phyloP scores from a whole-genome alignment of 2,797 vertebrate species.

The Gambusia yucatana region DNA sequence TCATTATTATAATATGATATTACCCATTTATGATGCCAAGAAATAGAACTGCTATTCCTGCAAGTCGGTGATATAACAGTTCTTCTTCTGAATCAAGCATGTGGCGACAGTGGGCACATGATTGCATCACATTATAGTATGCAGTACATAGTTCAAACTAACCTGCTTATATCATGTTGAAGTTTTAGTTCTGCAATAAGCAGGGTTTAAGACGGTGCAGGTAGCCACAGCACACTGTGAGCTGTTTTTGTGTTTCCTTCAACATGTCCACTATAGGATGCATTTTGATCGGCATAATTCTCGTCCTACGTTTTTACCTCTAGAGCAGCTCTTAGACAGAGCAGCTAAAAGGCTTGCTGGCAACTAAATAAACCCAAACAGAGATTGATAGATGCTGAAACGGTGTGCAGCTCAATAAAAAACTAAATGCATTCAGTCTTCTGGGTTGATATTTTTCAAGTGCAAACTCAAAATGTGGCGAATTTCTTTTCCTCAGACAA shows the following conservation, averaged over 20 bases:
- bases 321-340: slow-evolving; percentile 52
- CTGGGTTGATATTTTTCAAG: slow-evolving; percentile 49
- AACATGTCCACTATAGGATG: slow-evolving; percentile 63
- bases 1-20: not conserved
- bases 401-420: slow-evolving; percentile 61
- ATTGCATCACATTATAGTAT: not conserved
- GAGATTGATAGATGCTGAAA: slow-evolving; percentile 60
- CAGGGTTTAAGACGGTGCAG: slow-evolving; percentile 42
- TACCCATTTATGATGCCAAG: not conserved
- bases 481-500: slow-evolving; percentile 57
- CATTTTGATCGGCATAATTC: slow-evolving; percentile 64
- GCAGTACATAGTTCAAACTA: not conserved
- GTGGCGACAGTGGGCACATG: not conserved
- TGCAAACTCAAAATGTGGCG: slow-evolving; percentile 52
- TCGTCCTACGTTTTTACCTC: slow-evolving; percentile 51
- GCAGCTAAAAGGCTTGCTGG: slow-evolving; percentile 72
- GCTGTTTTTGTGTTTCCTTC: slow-evolving; percentile 52
- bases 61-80: not conserved
- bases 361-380: slow-evolving; percentile 72
- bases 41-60: not conserved
- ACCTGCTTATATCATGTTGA: slow-evolving; percentile 14
- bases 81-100: not conserved
- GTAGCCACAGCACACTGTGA: slow-evolving; percentile 34
- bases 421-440: slow-evolving; percentile 63
- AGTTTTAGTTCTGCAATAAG: slow-evolving; percentile 24